phyloP scores from a whole-genome alignment of 2,888 invertebrate genomes.

The Sceliomorpha sp. region DNA sequence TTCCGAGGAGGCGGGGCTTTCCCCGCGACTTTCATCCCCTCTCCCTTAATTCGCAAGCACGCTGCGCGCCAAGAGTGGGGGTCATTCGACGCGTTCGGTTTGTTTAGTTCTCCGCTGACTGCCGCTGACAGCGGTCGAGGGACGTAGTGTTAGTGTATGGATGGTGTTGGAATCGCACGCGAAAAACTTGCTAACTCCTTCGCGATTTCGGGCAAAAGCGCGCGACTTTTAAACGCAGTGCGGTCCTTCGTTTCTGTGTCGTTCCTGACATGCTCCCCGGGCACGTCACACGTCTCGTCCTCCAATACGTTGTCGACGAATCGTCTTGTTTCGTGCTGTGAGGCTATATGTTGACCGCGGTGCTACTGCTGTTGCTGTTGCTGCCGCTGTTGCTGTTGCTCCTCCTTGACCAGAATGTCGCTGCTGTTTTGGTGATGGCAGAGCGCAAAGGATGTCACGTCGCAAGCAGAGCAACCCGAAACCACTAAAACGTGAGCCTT shows the following conservation, averaged over 20 bases:
- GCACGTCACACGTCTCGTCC: neutral
- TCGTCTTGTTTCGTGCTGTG: constrained; percentile 49
- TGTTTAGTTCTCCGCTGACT: constrained; percentile 80
- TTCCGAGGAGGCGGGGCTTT: constrained; percentile 46
- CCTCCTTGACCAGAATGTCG: constrained; percentile 63
- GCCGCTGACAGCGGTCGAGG: constrained; percentile 78
- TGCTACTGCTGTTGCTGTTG: too few relatives aligned
- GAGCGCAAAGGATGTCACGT: constrained; percentile 88
- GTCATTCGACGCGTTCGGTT: constrained; percentile 72
- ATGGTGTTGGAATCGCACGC: constrained; percentile 40
- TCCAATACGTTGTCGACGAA: constrained; percentile 12
- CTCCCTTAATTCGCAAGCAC: constrained; percentile 41
- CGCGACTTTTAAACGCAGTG: constrained; percentile 34
- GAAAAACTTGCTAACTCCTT: constrained; percentile 12
- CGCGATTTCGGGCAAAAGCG: constrained; percentile 25
- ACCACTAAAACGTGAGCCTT: constrained; percentile 97
- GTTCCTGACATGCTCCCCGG: constrained; percentile 6
- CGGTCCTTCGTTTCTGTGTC: constrained; percentile 20
- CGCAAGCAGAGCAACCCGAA: constrained; percentile 98
- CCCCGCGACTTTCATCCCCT: constrained; percentile 37
- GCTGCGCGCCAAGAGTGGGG: constrained; percentile 68
- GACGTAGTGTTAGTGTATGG: constrained; percentile 64
- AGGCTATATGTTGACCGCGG: constrained; percentile 51
- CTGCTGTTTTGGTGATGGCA: constrained; percentile 77
- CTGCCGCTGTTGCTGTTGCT: too few relatives aligned